A percentile compares a stretch with the other conserved stretches of the same genome.
Conservation (phyloP, 2,113 vertebrate species). For the mouse (Mus musculus) region GRCm39 chr11:68086001-68086500, state of each 20-base stretch:
- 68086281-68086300: neutral
- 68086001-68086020: neutral
- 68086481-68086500: neutral
- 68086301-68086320: neutral
- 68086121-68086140: neutral
- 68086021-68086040: neutral
- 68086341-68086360: neutral
- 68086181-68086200: neutral
- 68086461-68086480: neutral
- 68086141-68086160: neutral
- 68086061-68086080: conserved; percentile 20
- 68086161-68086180: neutral
- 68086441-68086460: neutral
- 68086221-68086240: neutral
- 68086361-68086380: neutral
- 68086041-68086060: conserved; percentile 27
- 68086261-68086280: neutral
- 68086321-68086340: neutral
- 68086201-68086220: neutral
- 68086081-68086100: conserved; percentile 29
- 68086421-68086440: neutral
- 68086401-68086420: neutral
- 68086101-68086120: neutral
- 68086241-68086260: neutral
- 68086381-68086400: neutral